Percentiles rank a stretch among this genome's conserved stretches.
Conservation (phyloP, 2,888 invertebrate genomes). For the Esperia sulphurella region DNA sequence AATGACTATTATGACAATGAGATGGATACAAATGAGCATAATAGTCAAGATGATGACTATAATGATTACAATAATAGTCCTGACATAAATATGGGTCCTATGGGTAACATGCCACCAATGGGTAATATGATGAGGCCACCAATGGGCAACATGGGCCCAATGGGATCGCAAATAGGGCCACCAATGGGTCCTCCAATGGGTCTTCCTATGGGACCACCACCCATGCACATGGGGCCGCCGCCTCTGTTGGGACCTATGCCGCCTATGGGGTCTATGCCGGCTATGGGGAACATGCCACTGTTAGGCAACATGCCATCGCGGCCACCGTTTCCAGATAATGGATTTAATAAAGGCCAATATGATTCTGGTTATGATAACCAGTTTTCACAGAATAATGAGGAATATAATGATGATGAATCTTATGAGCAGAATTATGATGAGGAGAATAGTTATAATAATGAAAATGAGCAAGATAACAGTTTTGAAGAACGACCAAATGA, state of each 20-base stretch:
- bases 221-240: not conserved
- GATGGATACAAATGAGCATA: constrained; percentile 59
- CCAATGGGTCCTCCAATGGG: constrained; percentile 9
- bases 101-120: constrained; percentile 22
- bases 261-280: constrained; percentile 37
- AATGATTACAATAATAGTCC: constrained; percentile 54
- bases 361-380: constrained; percentile 55
- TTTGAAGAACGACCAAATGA: constrained; percentile 40
- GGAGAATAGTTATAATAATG: constrained; percentile 57
- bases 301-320: constrained; percentile 29
- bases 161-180: constrained; percentile 6
- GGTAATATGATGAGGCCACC: constrained; percentile 15
- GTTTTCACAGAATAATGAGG: constrained; percentile 54
- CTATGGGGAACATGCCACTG: constrained; percentile 37
- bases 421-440: constrained; percentile 53
- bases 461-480: constrained; percentile 50
- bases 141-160: constrained; percentile 8
- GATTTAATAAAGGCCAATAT: constrained; percentile 59
- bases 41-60: constrained; percentile 58
- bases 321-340: constrained; percentile 58
- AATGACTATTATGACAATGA: constrained; percentile 62
- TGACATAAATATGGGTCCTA: constrained; percentile 37
- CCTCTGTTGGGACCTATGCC: constrained; percentile 26
- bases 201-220: constrained; percentile 8
- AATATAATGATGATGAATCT: constrained; percentile 49